phyloP scores from a whole-genome alignment of 2,113 vertebrate genomes.

The Ranitomeya variabilis region DNA sequence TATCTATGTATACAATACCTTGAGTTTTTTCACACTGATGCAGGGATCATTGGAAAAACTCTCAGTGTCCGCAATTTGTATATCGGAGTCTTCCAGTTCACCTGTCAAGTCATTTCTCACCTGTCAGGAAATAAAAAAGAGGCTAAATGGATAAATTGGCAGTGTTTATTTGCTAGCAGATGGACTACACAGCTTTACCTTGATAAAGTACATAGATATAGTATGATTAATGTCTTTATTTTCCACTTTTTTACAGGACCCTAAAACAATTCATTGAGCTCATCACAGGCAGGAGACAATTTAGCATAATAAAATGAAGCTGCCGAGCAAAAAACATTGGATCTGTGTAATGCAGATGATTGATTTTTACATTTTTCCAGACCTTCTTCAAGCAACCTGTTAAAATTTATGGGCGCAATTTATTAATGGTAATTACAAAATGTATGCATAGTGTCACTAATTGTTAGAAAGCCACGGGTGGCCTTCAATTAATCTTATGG shows the following conservation, averaged over 20 bases:
- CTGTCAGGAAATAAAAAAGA: conserved; percentile 71
- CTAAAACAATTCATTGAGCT: conserved; percentile 16
- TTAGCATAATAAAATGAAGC: conserved; percentile 37
- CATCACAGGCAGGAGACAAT: not conserved
- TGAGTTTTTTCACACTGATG: conserved; percentile 95
- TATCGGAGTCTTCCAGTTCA: conserved; percentile 93
- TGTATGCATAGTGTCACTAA: conserved; percentile 47
- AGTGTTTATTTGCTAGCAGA: conserved; percentile 41
- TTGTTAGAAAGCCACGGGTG: conserved; percentile 20
- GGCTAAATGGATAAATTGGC: conserved; percentile 58
- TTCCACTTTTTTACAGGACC: not conserved
- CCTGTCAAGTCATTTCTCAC: conserved; percentile 96
- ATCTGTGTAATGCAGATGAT: conserved; percentile 6
- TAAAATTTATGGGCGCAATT: conserved; percentile 42
- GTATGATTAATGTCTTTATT: conserved; percentile 27
- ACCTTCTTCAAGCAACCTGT: not conserved
- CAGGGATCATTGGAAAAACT: conserved; percentile 99
- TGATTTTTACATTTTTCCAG: conserved; percentile 34
- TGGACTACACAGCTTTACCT: conserved; percentile 1
- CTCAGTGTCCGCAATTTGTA: conserved; percentile 96
- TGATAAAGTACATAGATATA: not conserved
- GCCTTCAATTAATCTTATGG: conserved; percentile 37
- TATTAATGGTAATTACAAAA: conserved; percentile 44
- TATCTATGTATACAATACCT: conserved; percentile 76
- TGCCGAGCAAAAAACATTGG: not conserved